Conservation (phyloP, 2,797 vertebrate species). For the Tamandua tetradactyla region DNA sequence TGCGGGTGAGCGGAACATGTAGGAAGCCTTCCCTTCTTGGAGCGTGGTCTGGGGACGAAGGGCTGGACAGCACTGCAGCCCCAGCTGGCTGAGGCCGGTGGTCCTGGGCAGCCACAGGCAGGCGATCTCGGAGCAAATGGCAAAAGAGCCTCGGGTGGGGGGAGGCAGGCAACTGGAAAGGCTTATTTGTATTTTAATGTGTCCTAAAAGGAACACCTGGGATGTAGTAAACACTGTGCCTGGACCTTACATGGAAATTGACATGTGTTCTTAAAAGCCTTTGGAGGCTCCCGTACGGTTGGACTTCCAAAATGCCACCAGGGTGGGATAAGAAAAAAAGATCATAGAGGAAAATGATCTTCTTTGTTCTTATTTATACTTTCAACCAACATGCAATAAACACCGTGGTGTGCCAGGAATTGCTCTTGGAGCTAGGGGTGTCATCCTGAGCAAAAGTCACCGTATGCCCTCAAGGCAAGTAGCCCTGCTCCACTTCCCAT, state of each 20-base stretch:
- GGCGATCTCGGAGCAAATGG: background rate
- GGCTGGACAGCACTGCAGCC: background rate
- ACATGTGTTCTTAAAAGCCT: background rate
- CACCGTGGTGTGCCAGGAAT: background rate
- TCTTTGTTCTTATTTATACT: background rate
- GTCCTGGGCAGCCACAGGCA: background rate
- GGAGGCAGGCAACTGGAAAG: background rate
- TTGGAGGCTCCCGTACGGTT: background rate
- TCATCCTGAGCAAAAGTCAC: rapidly evolving
- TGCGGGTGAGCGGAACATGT: background rate
- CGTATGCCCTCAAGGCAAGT: no score
- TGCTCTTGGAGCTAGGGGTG: background rate
- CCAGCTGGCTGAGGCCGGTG: no score
- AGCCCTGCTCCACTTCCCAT: background rate
- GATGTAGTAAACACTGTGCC: background rate
- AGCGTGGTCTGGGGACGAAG: background rate
- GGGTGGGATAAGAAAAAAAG: background rate
- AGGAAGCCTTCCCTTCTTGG: background rate
- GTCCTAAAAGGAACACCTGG: background rate
- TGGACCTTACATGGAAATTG: background rate
- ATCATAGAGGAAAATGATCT: background rate
- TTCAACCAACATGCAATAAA: background rate
- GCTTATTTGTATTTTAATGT: background rate
- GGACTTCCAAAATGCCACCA: background rate
- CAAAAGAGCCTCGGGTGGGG: background rate